Percentiles rank a stretch among this genome's conserved stretches.
These are phyloP conservation scores for Brachypteracias leptosomus DNA, from an alignment of 2,113 vertebrate species.

Conservation along the genomic window DNA sequence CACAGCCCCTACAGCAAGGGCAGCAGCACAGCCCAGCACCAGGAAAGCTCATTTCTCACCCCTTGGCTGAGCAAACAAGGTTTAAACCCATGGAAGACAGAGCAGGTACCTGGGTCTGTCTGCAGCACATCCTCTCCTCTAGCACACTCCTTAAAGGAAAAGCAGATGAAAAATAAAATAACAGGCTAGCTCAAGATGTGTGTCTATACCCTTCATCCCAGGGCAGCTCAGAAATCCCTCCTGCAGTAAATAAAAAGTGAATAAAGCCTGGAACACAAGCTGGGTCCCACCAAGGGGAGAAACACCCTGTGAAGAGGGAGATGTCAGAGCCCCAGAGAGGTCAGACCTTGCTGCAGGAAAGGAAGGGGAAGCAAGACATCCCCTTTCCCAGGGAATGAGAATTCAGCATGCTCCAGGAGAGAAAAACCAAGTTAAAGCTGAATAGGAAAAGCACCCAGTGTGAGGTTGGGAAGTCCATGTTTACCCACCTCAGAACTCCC, in stretches of 20 bases:
- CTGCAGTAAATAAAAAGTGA: not conserved
- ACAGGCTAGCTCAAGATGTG: not conserved
- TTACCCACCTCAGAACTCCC: not conserved
- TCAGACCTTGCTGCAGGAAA: not conserved
- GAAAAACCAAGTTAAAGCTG: not conserved
- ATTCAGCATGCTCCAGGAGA: accelerated
- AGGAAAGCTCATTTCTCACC: not conserved
- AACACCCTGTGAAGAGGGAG: not conserved
- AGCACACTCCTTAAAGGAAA: not conserved
- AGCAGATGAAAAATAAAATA: not conserved
- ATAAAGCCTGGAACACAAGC: not conserved
- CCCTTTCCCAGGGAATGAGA: not conserved
- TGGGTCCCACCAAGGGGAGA: not conserved
- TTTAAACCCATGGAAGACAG: not conserved
- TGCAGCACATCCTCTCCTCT: not conserved
- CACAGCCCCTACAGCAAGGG: too few species aligned
- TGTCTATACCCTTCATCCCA: not conserved
- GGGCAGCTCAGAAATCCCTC: not conserved
- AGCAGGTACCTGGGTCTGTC: not conserved
- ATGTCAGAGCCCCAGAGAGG: not conserved
- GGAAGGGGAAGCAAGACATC: not conserved
- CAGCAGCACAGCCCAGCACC: not conserved
- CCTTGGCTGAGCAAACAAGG: not conserved
- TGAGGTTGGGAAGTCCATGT: not conserved
- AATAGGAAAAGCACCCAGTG: not conserved